These are phyloP conservation scores for Selenia dentaria DNA, from an alignment of 2,888 invertebrate species.

Conservation along the genomic window DNA sequence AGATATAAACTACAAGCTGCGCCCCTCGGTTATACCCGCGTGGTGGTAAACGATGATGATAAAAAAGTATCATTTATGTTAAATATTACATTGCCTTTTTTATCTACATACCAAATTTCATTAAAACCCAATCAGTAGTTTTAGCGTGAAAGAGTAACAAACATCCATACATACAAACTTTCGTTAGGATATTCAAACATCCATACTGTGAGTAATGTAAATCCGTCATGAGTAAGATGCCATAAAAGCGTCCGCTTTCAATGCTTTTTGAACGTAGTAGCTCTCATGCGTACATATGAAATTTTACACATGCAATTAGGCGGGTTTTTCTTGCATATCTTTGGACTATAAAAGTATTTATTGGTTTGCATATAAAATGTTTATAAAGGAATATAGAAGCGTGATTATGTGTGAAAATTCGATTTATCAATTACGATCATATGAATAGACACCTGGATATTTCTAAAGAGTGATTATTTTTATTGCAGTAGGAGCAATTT, in stretches of 20 bases:
- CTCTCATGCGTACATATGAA: conserved; percentile 24
- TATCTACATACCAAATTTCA: no score
- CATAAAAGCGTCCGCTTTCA: conserved; percentile 36
- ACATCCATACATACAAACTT: no score
- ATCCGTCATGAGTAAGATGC: conserved; percentile 5
- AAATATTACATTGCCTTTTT: no score
- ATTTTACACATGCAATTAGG: conserved; percentile 33
- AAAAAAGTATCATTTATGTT: no score
- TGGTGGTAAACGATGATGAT: no score
- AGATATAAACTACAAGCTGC: no score
- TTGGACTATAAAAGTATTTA: conserved; percentile 23
- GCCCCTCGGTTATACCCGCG: no score
- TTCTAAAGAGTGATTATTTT: conserved; percentile 9
- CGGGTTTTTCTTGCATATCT: conserved; percentile 18
- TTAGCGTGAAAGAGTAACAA: no score
- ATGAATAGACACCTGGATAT: neutral
- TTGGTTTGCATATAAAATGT: conserved; percentile 19
- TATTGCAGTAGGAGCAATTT: neutral
- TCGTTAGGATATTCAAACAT: no score
- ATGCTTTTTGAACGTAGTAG: conserved; percentile 26
- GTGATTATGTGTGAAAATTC: conserved; percentile 12
- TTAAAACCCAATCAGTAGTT: no score
- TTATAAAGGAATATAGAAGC: conserved; percentile 8
- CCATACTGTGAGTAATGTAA: conserved; percentile 1
- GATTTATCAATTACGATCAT: conserved; percentile 8